A percentile compares a stretch with the other conserved stretches of the same genome.
These are phyloP conservation scores for Vidua macroura DNA, from an alignment of 2,113 vertebrate species.

Conservation along the genomic window DNA sequence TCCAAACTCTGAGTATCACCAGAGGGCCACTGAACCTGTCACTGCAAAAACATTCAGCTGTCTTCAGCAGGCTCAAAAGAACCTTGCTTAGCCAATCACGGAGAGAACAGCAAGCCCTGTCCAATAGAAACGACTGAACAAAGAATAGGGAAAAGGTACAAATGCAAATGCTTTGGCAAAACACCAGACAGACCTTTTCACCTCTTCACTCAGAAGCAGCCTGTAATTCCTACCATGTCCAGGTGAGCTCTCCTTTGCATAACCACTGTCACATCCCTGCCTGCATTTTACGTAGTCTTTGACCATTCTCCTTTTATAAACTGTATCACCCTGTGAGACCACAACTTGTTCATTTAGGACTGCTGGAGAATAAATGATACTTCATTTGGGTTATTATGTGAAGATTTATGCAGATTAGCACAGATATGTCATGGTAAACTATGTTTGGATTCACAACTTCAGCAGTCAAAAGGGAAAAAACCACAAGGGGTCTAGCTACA, in stretches of 20 bases:
- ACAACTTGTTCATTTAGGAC: background rate
- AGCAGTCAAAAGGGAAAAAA: background rate
- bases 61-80: background rate
- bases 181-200: background rate
- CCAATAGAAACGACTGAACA: background rate
- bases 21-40: background rate
- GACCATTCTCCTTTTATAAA: background rate
- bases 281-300: background rate
- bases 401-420: background rate
- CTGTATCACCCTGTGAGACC: background rate
- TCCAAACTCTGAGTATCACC: background rate
- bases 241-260: background rate
- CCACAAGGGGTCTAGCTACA: fast-evolving
- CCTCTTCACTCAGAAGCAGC: background rate
- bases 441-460: background rate
- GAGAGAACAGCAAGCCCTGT: fast-evolving
- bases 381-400: background rate
- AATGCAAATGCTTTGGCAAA: background rate
- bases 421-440: background rate
- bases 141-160: background rate
- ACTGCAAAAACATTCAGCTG: background rate
- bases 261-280: background rate
- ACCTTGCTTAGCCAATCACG: background rate
- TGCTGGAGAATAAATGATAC: background rate
- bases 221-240: background rate